Evolutionary conservation across 2,113 vertebrate species (phyloP), one percentile per base, ranked within the genome.

Genomic region (Brachionichthys hirsutus): DNA sequence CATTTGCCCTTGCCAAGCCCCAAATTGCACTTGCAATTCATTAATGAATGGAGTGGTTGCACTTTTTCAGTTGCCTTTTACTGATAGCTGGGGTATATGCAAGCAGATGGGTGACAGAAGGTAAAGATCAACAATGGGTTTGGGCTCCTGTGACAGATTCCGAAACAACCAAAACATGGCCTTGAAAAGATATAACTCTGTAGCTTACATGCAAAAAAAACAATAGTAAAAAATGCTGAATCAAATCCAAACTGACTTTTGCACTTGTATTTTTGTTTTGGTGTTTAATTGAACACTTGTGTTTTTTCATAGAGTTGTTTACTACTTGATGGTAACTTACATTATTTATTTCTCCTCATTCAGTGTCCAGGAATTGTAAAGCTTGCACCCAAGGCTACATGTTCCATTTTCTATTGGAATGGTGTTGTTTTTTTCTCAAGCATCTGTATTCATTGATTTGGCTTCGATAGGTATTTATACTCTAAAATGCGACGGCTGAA

Each of bases 331-430:
- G 12, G n/a, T n/a, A n/a, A 65, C 70, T 67, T 35, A 64, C 57
- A n/a, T 1, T 1, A 42, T 24, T 44, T 59, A 58, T 53, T 55
- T 43, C 42, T 53, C 62, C 34, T 41, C 40, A 59, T 60, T 5
- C 43, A 24, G 2, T 64, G 59, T 50, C 59, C 30, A 61, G 52
- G 22, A 66, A 54, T 16, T 62, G 40, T 63, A 9, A 43, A 80
- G 5, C 24, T 30, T 63, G 38, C 44, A 70, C 75, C 67, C 42
- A 54, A 60, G 67, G 74, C 68, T 74, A 74, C 57, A 67, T 67
- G 50, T 78, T 38, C 53, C 45, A 77, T 62, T 79, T 82, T 74
- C 54, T 69, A n/a, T 43, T 60, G 46, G 54, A 71, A 78, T 71
- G 20, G 73, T 44, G 41, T 54, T 72, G n/a, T 75, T 62, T 46